Conservation (phyloP, 2,797 vertebrate species). For the Chelmon rostratus region DNA sequence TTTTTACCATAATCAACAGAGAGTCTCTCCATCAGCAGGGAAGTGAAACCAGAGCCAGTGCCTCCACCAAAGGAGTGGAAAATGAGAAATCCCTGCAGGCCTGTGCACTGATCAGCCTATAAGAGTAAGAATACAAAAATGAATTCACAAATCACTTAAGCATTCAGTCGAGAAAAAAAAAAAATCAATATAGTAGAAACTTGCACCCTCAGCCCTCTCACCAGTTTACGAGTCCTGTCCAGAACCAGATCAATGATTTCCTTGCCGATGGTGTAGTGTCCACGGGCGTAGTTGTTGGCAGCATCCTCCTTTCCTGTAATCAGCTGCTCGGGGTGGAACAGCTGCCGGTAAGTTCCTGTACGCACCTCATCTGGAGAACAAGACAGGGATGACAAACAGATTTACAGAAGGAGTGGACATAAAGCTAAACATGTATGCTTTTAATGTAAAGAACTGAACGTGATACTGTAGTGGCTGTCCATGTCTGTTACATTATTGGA, state of each 20-base stretch:
- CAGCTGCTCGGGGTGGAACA: conserved; percentile 86
- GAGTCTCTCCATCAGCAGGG: conserved; percentile 92
- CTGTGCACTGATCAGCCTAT: conserved; percentile 93
- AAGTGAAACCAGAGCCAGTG: conserved; percentile 92
- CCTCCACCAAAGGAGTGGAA: conserved; percentile 90
- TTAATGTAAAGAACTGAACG: not conserved
- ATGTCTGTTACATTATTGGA: not conserved
- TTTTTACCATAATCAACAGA: conserved; percentile 94
- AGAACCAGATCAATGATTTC: conserved; percentile 86
- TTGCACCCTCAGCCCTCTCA: conserved; percentile 43
- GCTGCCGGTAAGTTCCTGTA: conserved; percentile 80
- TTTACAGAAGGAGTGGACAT: not conserved
- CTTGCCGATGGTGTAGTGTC: conserved; percentile 87
- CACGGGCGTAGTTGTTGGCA: conserved; percentile 87
- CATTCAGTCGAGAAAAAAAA: not conserved
- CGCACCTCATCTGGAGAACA: conserved; percentile 74
- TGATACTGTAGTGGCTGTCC: not conserved
- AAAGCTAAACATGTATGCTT: not conserved
- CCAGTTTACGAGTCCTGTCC: conserved; percentile 86
- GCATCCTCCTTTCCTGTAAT: conserved; percentile 88
- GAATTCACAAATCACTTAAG: not conserved
- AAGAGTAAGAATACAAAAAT: conserved; percentile 87
- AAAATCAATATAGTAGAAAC: not conserved
- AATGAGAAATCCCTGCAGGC: conserved; percentile 90
- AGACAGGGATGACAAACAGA: not conserved